These are phyloP conservation scores for Paracentrotus lividus DNA, from an alignment of 53 echinoderm and acorn worm genomes.

Conservation along the genomic window DNA sequence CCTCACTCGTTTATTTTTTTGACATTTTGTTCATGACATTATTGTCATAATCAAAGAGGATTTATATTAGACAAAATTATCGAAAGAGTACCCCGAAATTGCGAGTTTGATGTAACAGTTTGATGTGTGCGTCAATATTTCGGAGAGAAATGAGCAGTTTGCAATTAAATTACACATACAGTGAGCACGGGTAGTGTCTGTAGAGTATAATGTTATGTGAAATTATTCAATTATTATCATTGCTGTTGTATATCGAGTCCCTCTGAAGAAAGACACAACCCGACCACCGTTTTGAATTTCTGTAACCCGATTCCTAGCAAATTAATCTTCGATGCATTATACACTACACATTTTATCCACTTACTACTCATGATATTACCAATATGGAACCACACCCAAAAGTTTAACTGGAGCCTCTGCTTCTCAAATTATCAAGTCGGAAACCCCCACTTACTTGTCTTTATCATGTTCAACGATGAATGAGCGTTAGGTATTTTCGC, in stretches of 20 bases:
- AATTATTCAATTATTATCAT: neutral
- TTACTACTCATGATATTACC: neutral
- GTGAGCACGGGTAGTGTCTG: neutral
- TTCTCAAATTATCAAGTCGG: conserved; percentile 41
- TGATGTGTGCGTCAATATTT: no score
- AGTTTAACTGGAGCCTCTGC: neutral
- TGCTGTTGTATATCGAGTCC: neutral
- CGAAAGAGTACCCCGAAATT: no score
- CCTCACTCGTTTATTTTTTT: no score
- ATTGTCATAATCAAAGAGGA: no score
- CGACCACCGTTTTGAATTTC: neutral
- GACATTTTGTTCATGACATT: no score
- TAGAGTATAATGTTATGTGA: no score
- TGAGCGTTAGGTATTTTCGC: neutral
- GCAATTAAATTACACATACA: no score
- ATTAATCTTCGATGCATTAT: conserved; percentile 14
- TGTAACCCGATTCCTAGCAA: neutral
- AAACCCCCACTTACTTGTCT: conserved; percentile 16
- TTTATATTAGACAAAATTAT: no score
- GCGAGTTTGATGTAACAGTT: no score
- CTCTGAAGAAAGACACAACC: neutral
- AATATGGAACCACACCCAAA: conserved; percentile 26
- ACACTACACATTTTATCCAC: neutral
- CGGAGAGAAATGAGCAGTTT: no score
- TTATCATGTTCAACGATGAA: conserved; percentile 1